A percentile compares a stretch with the other conserved stretches of the same genome.
Conservation (phyloP, 2,888 invertebrate species). For the Girardia tigrina region DNA sequence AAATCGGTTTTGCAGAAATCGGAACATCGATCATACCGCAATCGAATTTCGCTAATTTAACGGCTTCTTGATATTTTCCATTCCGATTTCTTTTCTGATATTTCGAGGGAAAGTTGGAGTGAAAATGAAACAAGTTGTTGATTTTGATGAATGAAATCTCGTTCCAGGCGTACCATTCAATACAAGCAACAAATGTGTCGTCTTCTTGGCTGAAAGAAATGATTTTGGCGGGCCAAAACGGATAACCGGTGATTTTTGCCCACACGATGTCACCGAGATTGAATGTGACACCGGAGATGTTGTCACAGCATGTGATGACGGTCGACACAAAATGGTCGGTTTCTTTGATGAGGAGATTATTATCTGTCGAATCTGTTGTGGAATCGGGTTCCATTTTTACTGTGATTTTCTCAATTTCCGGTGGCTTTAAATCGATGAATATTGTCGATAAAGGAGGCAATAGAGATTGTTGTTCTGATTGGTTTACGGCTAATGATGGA, state of each 20-base stretch:
- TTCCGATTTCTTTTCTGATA: neutral
- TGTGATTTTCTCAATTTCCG: neutral
- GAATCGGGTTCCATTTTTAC: conserved; percentile 17
- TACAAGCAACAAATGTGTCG: neutral
- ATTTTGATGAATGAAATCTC: neutral
- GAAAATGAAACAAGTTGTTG: neutral
- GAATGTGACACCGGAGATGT: neutral
- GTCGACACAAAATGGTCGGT: neutral
- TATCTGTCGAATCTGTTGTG: neutral
- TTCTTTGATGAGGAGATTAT: too few relatives aligned
- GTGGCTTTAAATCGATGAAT: neutral
- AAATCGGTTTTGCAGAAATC: neutral
- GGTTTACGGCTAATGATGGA: too few relatives aligned
- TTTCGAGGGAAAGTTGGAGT: neutral
- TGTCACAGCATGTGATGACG: neutral
- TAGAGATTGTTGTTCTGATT: too few relatives aligned
- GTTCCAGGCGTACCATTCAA: conserved; percentile 23
- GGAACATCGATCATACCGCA: neutral
- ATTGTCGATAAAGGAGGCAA: too few relatives aligned
- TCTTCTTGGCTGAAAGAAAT: conserved; percentile 15
- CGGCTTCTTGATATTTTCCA: conserved; percentile 20
- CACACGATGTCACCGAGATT: conserved; percentile 57
- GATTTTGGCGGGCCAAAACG: conserved; percentile 85
- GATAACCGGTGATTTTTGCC: conserved; percentile 90
- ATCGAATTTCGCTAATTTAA: conserved; percentile 17